These are phyloP conservation scores for Solenopsis invicta DNA, from an alignment of 1,140 invertebrate genomes.

Conservation along the genomic window DNA sequence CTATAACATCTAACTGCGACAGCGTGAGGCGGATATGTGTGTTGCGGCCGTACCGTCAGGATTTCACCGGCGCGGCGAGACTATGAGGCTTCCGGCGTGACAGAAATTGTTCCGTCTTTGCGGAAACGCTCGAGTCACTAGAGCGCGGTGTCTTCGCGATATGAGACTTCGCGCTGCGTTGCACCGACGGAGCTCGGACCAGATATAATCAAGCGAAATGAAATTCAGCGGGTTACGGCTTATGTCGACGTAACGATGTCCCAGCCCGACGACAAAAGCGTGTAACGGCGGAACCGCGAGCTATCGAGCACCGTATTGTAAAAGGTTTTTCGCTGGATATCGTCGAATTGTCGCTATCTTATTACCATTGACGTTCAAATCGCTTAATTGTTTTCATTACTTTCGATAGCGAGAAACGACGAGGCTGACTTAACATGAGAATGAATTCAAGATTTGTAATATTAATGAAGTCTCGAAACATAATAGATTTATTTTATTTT, in stretches of 20 bases:
- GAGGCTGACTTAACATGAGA: not conserved
- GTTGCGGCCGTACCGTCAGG: constrained; percentile 11
- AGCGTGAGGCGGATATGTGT: constrained; percentile 16
- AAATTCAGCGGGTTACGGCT: constrained; percentile 58
- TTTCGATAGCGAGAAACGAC: not conserved
- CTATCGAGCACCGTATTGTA: not conserved
- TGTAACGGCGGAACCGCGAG: not conserved
- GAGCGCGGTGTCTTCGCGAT: constrained; percentile 12
- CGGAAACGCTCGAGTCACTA: constrained; percentile 31
- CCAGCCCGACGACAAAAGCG: not conserved
- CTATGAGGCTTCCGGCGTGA: constrained; percentile 39
- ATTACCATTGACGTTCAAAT: not conserved
- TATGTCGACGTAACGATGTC: constrained; percentile 24
- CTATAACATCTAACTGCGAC: not conserved
- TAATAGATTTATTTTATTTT: not conserved
- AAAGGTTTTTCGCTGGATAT: not conserved
- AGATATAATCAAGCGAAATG: constrained; percentile 63
- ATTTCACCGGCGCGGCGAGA: constrained; percentile 32
- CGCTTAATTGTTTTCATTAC: constrained; percentile 18
- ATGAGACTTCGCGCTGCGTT: constrained; percentile 45
- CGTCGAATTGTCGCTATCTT: constrained; percentile 12
- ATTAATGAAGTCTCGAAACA: not conserved
- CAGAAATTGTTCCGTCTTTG: constrained; percentile 62
- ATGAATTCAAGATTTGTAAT: constrained; percentile 19
- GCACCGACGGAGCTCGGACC: constrained; percentile 11